Evolutionary conservation across 2,113 vertebrate genomes (phyloP), one percentile per base, ranked within the genome.

Genomic region (Menidia beryllina): DNA sequence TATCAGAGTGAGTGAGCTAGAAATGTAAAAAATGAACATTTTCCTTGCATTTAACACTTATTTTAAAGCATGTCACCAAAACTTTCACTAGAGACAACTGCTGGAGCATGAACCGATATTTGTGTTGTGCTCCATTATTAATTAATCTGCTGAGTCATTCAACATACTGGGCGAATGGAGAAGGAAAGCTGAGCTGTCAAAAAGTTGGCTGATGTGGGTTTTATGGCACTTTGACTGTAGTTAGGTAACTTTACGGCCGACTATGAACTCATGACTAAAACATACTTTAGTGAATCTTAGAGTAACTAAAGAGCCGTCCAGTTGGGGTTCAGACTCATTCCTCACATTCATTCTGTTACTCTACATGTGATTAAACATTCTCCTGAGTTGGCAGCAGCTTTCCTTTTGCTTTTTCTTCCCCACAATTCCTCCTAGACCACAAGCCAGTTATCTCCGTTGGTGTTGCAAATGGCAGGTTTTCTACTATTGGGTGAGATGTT

Each of bases 401-500:
- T 30, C 30, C 8, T 30, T 30, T 8, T 8, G 4, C 30, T 8
- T 5, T 8, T 30, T 30, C 30, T 4, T 30, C 30, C 30, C 30
- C 30, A 4, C 8, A 4, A 4, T 30, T 30, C 30, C 4, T 48
- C 41, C 3, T 34, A 38, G 59, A 25, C 30, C 30, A 68, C 14
- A 8, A 68, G 11, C 12, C 6, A 43, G 23, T 26, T 52, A 19
- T 72, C 52, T 73, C 65, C 21, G 43, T 6, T 51, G n/a, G 67
- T 39, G 49, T 12, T 66, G 39, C 17, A 62, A 75, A 60, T 61
- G 52, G 54, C 20, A 1, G 34, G 39, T 41, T 50, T 27, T 3
- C 56, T 7, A 56, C 70, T 68, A 82, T 64, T 14, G 27, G n/a
- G 24, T 55, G 39, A 59, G 54, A 77, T 61, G 39, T 24, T n/a